phyloP scores from a whole-genome alignment of 2,113 vertebrate genomes.

The Tragelaphus buxtoni region DNA sequence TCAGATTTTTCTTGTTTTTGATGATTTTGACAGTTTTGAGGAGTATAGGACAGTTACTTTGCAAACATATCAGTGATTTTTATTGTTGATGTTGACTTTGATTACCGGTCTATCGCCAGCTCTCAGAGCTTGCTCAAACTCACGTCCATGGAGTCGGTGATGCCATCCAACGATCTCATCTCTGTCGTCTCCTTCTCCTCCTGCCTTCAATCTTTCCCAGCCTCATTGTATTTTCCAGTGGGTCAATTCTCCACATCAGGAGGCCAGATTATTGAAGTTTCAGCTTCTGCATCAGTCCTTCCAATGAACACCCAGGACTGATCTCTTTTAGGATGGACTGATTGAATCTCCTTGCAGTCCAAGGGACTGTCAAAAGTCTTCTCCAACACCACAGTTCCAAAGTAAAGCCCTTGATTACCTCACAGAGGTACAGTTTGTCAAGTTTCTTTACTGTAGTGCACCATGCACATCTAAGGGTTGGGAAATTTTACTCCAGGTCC shows the following conservation, averaged over 20 bases:
- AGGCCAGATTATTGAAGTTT: neutral
- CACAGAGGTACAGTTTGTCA: neutral
- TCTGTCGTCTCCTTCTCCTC: neutral
- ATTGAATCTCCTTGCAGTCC: neutral
- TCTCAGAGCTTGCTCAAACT: neutral
- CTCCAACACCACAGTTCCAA: neutral
- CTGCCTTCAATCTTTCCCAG: neutral
- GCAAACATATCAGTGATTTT: neutral
- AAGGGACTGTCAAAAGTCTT: neutral
- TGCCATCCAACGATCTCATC: neutral
- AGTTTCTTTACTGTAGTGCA: neutral
- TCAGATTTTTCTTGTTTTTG: neutral
- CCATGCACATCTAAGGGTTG: fast-evolving
- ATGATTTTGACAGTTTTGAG: neutral
- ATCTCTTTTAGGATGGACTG: neutral
- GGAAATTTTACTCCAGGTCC: neutral
- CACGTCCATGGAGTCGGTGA: fast-evolving
- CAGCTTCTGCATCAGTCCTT: neutral
- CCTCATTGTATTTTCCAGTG: neutral
- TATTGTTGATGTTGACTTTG: neutral
- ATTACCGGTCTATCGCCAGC: neutral
- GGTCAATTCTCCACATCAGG: neutral
- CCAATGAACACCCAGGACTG: neutral
- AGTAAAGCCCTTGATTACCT: neutral
- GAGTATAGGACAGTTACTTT: neutral